Percentiles rank a stretch among this genome's conserved stretches.
phyloP scores from a whole-genome alignment of 2,113 vertebrate genomes.

The Columbina picui region DNA sequence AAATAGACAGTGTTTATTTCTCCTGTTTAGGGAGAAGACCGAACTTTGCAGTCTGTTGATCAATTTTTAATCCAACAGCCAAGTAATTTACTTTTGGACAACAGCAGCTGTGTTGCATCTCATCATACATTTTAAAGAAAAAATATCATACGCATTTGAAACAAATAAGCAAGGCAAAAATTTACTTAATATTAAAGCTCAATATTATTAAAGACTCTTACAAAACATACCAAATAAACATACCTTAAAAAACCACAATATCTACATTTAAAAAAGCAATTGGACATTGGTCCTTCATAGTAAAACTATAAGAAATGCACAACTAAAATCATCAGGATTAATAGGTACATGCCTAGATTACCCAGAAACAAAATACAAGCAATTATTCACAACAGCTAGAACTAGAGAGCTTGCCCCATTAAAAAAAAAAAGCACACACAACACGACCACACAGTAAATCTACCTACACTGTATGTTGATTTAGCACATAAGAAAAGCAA shows the following conservation, averaged over 20 bases:
- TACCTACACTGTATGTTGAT: background rate
- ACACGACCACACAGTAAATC: too few relatives aligned
- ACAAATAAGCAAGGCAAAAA: background rate
- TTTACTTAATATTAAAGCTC: background rate
- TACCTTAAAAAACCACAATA: background rate
- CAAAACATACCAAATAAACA: background rate
- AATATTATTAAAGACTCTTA: background rate
- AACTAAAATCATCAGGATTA: background rate
- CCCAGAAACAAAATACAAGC: background rate
- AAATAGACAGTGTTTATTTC: background rate
- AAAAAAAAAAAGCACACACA: background rate
- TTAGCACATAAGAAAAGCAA: background rate
- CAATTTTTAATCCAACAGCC: background rate
- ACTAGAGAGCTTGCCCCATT: background rate
- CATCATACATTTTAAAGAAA: background rate
- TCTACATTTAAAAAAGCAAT: background rate
- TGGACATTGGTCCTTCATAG: background rate
- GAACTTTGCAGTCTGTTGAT: background rate
- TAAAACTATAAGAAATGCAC: background rate
- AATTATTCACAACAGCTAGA: background rate
- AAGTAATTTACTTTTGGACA: background rate
- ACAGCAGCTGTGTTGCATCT: background rate
- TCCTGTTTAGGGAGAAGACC: background rate
- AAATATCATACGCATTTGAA: background rate
- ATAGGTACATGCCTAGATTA: background rate